Percentiles rank a stretch among this genome's conserved stretches.
Evolutionary conservation across 2,113 vertebrate genomes (phyloP).

Genomic region (Gallinago paraguaiae): DNA sequence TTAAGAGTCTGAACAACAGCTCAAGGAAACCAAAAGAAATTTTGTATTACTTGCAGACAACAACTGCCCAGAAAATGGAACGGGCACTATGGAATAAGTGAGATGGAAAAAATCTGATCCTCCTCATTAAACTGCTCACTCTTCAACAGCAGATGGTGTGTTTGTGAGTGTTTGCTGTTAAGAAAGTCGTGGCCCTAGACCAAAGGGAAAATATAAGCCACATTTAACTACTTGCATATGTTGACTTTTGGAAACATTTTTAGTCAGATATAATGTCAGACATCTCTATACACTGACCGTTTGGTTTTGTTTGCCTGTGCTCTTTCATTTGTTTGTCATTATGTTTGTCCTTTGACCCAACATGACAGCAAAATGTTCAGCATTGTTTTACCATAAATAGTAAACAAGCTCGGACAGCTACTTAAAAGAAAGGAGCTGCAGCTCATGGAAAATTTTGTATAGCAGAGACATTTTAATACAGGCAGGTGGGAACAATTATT

Average conservation of each 20-base stretch:
- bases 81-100: background rate
- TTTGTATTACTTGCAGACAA: background rate
- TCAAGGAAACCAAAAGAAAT: background rate
- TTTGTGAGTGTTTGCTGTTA: background rate
- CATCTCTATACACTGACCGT: background rate
- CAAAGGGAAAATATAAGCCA: slow-evolving; percentile 42
- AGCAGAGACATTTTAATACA: background rate
- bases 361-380: background rate
- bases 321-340: background rate
- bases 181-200: slow-evolving; percentile 36
- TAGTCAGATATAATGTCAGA: slow-evolving; percentile 3
- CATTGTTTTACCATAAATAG: slow-evolving; percentile 1
- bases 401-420: background rate
- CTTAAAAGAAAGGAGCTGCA: background rate
- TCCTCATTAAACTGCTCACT: slow-evolving; percentile 46
- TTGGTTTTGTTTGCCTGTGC: background rate
- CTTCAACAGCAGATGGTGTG: slow-evolving; percentile 44
- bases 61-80: slow-evolving; percentile 13
- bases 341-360: background rate
- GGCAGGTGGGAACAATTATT: background rate
- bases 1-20: background rate
- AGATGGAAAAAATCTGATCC: slow-evolving; percentile 33
- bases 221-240: slow-evolving; percentile 49
- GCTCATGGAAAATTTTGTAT: background rate
- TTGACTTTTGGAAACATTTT: slow-evolving; percentile 29